Base-by-base conservation (phyloP, 2,888 invertebrate species). In the Caprella mutica region DNA sequence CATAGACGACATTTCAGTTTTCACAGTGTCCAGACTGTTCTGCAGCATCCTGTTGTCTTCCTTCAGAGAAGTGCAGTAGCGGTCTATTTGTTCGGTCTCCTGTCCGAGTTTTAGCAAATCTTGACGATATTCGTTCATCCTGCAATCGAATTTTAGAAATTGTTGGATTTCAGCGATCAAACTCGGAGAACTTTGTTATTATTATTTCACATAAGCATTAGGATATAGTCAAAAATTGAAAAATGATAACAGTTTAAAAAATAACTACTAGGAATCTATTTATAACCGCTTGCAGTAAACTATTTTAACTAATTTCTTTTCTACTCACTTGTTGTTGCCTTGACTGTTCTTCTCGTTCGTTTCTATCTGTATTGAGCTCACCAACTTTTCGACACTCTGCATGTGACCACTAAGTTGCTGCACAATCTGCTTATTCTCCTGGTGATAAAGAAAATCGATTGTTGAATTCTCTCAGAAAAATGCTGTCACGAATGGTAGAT, bases 111-210 rank as follows among this genome's bases (percentile, higher is more conserved):
- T 58, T 44, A 57, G 44, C 52, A 66, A 48, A 29, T 66, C 65
- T 40, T 62, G 65, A 2, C 52, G 48, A 40, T 63, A 55, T 30
- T 66, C 65, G 35, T 66, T 62, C 5, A 65, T 17, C 29, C 66
- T 66, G 39, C n/a, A 51, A 43, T 3, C 35, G n/a, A n/a, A n/a
- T n/a, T n/a, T n/a, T n/a, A n/a, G n/a, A n/a, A n/a, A n/a, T n/a
- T n/a, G n/a, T n/a, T n/a, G n/a, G n/a, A n/a, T n/a, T n/a, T n/a
- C n/a, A n/a, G n/a, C n/a, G n/a, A n/a, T n/a, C n/a, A n/a, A n/a
- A n/a, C n/a, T n/a, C n/a, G n/a, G n/a, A n/a, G n/a, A n/a, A n/a
- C n/a, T n/a, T n/a, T n/a, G n/a, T n/a, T n/a, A n/a, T n/a, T n/a
- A n/a, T n/a, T n/a, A n/a, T n/a, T n/a, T n/a, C n/a, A n/a, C n/a